Conservation (phyloP, 2,888 invertebrate species). For the Stenoptilia bipunctidactyla region DNA sequence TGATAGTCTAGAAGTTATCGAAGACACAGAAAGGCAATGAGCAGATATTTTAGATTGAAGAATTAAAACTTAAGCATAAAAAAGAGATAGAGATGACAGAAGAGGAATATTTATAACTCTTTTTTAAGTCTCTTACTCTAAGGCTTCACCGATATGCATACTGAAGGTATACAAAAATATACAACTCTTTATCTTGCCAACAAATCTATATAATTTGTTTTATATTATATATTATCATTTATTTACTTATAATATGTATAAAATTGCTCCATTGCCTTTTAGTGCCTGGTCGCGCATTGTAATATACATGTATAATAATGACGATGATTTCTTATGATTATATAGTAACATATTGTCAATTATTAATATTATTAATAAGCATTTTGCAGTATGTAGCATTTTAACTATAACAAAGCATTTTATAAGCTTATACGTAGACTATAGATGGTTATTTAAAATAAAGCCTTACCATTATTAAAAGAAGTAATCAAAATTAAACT, state of each 20-base stretch:
- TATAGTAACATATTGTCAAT: constrained; percentile 45
- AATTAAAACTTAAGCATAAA: background rate
- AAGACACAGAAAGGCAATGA: constrained; percentile 59
- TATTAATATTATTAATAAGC: constrained; percentile 23
- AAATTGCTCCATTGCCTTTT: constrained; percentile 21
- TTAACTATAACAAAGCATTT: too few species aligned
- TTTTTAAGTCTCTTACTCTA: constrained; percentile 32
- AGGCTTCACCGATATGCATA: constrained; percentile 65
- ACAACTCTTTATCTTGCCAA: constrained; percentile 48
- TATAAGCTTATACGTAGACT: too few species aligned
- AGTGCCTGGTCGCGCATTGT: constrained; percentile 13
- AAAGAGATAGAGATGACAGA: constrained; percentile 10
- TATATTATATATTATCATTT: constrained; percentile 7
- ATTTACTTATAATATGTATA: constrained; percentile 18
- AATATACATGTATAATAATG: background rate
- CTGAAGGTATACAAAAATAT: constrained; percentile 64
- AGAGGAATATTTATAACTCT: constrained; percentile 25
- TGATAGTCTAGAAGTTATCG: too few species aligned
- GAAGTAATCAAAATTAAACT: too few species aligned
- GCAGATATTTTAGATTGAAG: constrained; percentile 13
- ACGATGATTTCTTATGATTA: background rate
- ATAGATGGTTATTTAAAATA: too few species aligned
- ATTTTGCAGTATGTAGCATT: background rate
- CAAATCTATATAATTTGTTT: constrained; percentile 24
- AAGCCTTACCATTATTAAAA: too few species aligned